phyloP scores from a whole-genome alignment of 2,113 vertebrate genomes.

The Poeciliopsis retropinna region DNA sequence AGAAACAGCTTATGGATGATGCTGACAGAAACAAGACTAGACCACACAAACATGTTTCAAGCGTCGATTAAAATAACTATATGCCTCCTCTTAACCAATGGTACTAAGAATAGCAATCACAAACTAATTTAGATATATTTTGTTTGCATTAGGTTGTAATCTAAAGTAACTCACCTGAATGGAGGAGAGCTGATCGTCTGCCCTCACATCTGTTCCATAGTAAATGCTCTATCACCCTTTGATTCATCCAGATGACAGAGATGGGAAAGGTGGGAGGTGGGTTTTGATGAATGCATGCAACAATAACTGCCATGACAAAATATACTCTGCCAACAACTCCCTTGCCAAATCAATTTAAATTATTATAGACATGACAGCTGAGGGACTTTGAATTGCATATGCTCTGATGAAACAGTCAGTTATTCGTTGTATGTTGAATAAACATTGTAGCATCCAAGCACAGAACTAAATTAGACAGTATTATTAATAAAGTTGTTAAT shows the following conservation, averaged over 20 bases:
- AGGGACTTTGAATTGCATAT: neutral
- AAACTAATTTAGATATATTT: neutral
- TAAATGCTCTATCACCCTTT: slow-evolving; percentile 25
- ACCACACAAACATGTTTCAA: no score
- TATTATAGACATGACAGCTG: neutral
- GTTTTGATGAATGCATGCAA: slow-evolving; percentile 50
- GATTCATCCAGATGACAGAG: slow-evolving; percentile 14
- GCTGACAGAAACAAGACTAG: no score
- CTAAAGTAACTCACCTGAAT: slow-evolving; percentile 64
- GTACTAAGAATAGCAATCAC: no score
- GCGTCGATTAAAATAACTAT: no score
- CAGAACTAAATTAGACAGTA: neutral
- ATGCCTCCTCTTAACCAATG: no score
- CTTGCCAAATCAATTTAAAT: slow-evolving; percentile 20
- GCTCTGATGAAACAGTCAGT: neutral
- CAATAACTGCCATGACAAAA: slow-evolving; percentile 42
- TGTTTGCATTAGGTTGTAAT: neutral
- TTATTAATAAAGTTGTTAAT: no score
- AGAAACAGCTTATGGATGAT: no score
- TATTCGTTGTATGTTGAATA: neutral
- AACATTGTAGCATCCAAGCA: neutral
- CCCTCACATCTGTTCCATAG: slow-evolving; percentile 36
- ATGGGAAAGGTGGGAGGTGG: slow-evolving; percentile 32
- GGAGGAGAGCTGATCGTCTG: slow-evolving; percentile 29
- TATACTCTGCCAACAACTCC: slow-evolving; percentile 33